Evolutionary conservation across 1,140 invertebrate species (phyloP).

Genomic region (Lepeophtheirus salmonis): DNA sequence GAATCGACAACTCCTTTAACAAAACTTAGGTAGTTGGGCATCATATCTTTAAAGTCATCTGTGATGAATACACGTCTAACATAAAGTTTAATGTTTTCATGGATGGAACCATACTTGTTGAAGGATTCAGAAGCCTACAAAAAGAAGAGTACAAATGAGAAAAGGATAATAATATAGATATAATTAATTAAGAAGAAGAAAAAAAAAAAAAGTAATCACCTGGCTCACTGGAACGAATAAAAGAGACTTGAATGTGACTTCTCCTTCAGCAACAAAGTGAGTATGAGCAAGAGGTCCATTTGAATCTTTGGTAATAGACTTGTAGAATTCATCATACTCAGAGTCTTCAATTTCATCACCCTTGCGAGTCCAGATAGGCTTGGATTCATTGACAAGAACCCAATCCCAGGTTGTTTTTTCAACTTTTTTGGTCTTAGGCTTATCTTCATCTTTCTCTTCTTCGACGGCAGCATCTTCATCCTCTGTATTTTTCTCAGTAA

Average conservation of each 20-base stretch:
- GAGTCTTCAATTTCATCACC: conserved; percentile 60
- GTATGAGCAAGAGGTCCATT: conserved; percentile 63
- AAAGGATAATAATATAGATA: too few species aligned
- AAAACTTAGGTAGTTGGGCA: conserved; percentile 93
- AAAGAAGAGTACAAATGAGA: too few species aligned
- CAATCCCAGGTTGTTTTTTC: conserved; percentile 97
- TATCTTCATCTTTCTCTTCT: conserved; percentile 45
- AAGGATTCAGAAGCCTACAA: conserved; percentile 50
- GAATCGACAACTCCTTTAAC: conserved; percentile 91
- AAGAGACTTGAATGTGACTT: conserved; percentile 93
- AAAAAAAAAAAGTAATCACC: conserved; percentile 37
- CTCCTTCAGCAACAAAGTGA: conserved; percentile 96
- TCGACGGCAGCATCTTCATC: conserved; percentile 40
- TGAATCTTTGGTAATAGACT: conserved; percentile 74
- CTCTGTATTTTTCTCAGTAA: conserved; percentile 39
- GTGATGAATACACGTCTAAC: conserved; percentile 95
- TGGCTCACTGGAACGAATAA: conserved; percentile 75
- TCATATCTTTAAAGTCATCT: conserved; percentile 97
- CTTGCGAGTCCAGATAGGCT: conserved; percentile 81
- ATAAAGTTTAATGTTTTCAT: conserved; percentile 90
- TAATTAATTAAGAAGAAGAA: too few species aligned
- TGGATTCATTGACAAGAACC: conserved; percentile 85
- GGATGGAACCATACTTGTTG: conserved; percentile 80
- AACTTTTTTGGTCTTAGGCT: conserved; percentile 75
- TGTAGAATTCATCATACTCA: conserved; percentile 89